Conservation (phyloP, 2,888 invertebrate genomes). For the Eueremaeus valkanovi region DNA sequence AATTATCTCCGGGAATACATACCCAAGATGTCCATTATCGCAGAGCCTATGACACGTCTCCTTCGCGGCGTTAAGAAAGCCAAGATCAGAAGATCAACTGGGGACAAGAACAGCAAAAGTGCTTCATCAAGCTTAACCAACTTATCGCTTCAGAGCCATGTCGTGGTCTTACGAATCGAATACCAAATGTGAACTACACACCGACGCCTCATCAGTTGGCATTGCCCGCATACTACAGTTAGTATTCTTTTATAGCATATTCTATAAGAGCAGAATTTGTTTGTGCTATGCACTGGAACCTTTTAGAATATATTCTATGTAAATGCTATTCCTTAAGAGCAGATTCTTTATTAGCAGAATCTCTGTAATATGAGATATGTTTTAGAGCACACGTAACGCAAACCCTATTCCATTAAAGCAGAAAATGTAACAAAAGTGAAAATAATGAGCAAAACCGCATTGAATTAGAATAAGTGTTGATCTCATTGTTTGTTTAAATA, state of each 20-base stretch:
- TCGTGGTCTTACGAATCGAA: background rate
- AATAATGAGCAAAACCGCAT: background rate
- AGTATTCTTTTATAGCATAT: too few species aligned
- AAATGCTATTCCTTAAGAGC: too few species aligned
- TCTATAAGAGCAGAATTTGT: too few species aligned
- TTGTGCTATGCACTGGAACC: too few species aligned
- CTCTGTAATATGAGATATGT: too few species aligned
- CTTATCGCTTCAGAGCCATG: background rate
- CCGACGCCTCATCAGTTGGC: conserved; percentile 7
- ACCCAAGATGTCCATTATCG: too few species aligned
- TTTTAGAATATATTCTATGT: too few species aligned
- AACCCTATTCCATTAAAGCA: background rate
- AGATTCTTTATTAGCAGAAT: too few species aligned
- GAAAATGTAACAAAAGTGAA: background rate
- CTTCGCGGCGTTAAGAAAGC: too few species aligned
- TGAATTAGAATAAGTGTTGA: background rate
- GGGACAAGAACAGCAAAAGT: background rate
- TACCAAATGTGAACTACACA: conserved; percentile 1
- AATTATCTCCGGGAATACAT: too few species aligned
- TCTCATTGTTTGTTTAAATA: background rate
- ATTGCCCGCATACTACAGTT: too few species aligned
- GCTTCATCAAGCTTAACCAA: background rate
- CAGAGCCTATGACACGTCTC: too few species aligned
- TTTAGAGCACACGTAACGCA: background rate
- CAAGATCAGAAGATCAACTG: background rate